A percentile compares a stretch with the other conserved stretches of the same genome.
Evolutionary conservation across 2,888 invertebrate species (phyloP).

Genomic region (Calliopum simillimum): DNA sequence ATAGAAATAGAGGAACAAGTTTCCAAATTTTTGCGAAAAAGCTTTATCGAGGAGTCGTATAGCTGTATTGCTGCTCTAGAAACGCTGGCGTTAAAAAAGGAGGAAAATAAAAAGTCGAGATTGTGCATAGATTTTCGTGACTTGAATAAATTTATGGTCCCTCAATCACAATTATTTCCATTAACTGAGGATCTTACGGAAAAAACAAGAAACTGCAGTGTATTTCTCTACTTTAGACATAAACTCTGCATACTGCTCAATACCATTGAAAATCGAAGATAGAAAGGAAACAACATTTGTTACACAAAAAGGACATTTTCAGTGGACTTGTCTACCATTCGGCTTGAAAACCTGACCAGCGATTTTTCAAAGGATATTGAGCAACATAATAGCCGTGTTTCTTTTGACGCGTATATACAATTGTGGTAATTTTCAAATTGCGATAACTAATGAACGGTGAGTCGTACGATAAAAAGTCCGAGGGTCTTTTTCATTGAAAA

Average conservation of each 20-base stretch:
- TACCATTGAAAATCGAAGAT: constrained; percentile 17
- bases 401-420: too few relatives aligned
- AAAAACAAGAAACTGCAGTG: not conserved
- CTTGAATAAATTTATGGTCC: not conserved
- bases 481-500: too few relatives aligned
- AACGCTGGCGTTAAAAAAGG: not conserved
- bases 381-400: too few relatives aligned
- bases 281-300: constrained; percentile 26
- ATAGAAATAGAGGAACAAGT: too few relatives aligned
- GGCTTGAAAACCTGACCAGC: constrained; percentile 36
- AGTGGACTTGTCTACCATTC: constrained; percentile 34
- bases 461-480: too few relatives aligned
- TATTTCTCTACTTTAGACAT: constrained; percentile 20
- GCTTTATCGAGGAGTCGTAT: too few relatives aligned
- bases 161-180: too few relatives aligned
- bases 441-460: too few relatives aligned
- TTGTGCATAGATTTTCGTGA: not conserved
- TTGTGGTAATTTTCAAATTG: too few relatives aligned
- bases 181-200: too few relatives aligned
- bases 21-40: too few relatives aligned
- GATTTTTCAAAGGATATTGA: constrained; percentile 36
- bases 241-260: constrained; percentile 33
- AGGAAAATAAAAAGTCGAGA: not conserved
- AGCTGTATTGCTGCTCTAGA: not conserved
- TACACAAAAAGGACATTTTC: constrained; percentile 37